Evolutionary conservation across 2,797 vertebrate species (phyloP), one percentile per base, ranked within the genome.

Genomic region (Rhinichthys osculus): DNA sequence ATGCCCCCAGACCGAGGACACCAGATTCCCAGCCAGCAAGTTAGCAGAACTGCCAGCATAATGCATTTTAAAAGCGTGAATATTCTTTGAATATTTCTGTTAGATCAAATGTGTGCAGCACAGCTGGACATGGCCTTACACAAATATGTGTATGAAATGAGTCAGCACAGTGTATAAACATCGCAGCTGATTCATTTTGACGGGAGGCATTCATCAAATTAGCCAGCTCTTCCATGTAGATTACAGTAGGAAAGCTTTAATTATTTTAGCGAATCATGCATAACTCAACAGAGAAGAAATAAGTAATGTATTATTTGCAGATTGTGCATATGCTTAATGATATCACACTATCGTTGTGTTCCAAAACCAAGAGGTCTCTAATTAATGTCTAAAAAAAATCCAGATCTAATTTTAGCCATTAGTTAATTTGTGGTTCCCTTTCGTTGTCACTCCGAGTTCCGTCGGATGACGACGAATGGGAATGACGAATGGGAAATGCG

Each of bases 131-230:
- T 72, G 27, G 9, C 42, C 44, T 44, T 14, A 40, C 57, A 64
- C 67, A 50, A 40, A 38, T 21, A 74, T 54, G 38, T 73, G 59
- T 27, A n/a, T 64, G 19, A 69, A 83, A 86, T 27, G 44, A 87
- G 73, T 71, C 64, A 42, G 42, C 30, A 64, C 16, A 77, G 35
- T 70, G n/a, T 64, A 27, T 57, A 74, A 72, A 84, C 76, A 86
- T 79, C 13, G 72, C 9, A 78, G 66, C 38, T 73, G 77, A 83
- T 83, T 83, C 2, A 85, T 30, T 83, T 54, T 73, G 71, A 87
- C 57, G 84, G 84, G 23, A 69, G 80, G 86, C 70, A 81, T 67
- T 84, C 66, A 78, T 87, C 84, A 87, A 47, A 81, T 80, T 69
- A 64, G 52, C 80, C 14, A 38, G 11, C 71, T 85, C 35, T 38